Percentiles rank a stretch among this genome's conserved stretches.
phyloP scores from a whole-genome alignment of 2,113 vertebrate genomes.

The Clarias magur region DNA sequence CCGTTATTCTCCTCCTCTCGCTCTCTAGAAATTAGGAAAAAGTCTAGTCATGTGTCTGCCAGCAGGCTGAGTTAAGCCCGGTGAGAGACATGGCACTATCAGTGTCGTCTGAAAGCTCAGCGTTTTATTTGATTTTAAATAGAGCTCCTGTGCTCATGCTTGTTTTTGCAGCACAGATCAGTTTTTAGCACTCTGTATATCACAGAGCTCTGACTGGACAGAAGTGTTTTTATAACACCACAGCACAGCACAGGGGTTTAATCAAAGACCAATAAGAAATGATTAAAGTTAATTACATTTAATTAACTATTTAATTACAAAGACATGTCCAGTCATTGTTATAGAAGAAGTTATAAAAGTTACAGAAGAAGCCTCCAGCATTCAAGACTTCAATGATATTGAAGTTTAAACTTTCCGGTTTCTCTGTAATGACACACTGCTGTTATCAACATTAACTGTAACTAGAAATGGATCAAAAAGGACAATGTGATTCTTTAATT shows the following conservation, averaged over 20 bases:
- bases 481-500: neutral
- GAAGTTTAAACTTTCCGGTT: neutral
- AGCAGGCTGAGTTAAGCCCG: slow-evolving; percentile 21
- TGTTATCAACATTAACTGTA: neutral
- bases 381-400: neutral
- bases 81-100: slow-evolving; percentile 5
- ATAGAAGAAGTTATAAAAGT: neutral
- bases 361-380: neutral
- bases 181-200: slow-evolving; percentile 5
- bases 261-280: neutral
- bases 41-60: neutral
- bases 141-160: slow-evolving; percentile 4
- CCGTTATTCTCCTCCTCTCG: neutral
- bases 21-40: neutral
- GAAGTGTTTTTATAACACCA: neutral
- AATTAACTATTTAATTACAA: neutral
- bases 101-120: slow-evolving; percentile 5
- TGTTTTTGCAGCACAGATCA: neutral
- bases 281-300: neutral
- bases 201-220: neutral
- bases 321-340: neutral
- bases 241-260: neutral
- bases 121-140: slow-evolving; percentile 11
- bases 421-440: neutral
- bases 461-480: neutral